phyloP scores from a whole-genome alignment of 2,113 vertebrate species.

The Prietella phreatophila region DNA sequence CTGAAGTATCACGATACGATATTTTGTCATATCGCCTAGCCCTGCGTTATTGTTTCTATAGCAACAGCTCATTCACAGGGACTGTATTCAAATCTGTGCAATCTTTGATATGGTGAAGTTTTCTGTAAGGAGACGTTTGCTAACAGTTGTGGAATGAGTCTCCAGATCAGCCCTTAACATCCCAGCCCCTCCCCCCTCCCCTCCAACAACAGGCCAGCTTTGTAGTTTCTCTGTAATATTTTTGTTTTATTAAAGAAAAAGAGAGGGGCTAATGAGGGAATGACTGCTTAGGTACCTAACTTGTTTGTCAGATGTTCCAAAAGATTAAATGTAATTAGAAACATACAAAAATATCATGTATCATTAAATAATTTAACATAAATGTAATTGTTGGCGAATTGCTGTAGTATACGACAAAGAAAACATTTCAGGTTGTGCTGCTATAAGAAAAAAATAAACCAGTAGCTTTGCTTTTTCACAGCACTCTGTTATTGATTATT shows the following conservation, averaged over 20 bases:
- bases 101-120: background rate
- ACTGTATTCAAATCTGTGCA: background rate
- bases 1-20: too few relatives aligned
- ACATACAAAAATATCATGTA: background rate
- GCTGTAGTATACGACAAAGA: too few relatives aligned
- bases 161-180: background rate
- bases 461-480: background rate
- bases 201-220: background rate
- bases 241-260: background rate
- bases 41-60: too few relatives aligned
- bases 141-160: background rate
- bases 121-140: background rate
- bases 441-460: background rate
- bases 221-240: background rate
- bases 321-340: background rate
- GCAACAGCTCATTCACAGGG: too few relatives aligned
- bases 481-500: background rate
- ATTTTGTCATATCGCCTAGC: too few relatives aligned
- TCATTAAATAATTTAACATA: background rate
- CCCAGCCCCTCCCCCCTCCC: background rate
- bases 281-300: background rate
- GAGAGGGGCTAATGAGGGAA: background rate
- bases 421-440: background rate
- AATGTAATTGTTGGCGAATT: too few relatives aligned
- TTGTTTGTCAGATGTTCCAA: background rate